Evolutionary conservation across 2,888 invertebrate genomes (phyloP).

Genomic region (Globia sparganii): DNA sequence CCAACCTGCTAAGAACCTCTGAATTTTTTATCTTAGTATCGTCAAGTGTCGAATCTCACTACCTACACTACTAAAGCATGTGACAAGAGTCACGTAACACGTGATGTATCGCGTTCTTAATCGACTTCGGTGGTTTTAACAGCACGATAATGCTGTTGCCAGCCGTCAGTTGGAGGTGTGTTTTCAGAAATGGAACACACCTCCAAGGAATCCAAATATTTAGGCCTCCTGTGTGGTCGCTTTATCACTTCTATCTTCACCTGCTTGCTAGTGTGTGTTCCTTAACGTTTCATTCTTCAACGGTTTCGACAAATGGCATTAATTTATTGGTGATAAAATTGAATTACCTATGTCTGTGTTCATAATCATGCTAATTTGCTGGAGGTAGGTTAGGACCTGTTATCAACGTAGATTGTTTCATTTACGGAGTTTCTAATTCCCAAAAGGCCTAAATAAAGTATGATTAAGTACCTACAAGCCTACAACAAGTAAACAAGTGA

Average conservation of each 20-base stretch:
- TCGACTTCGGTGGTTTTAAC: slow-evolving; percentile 37
- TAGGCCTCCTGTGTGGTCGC: neutral
- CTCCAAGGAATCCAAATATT: slow-evolving; percentile 2
- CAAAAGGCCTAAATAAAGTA: neutral
- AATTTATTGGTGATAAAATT: slow-evolving; percentile 23
- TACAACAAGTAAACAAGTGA: neutral
- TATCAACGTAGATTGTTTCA: slow-evolving; percentile 21
- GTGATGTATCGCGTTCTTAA: slow-evolving; percentile 46
- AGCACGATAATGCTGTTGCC: slow-evolving; percentile 36
- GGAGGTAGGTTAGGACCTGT: neutral
- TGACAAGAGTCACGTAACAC: slow-evolving; percentile 43
- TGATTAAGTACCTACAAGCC: too few species aligned
- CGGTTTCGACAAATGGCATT: slow-evolving; percentile 15
- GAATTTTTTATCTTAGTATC: slow-evolving; percentile 69
- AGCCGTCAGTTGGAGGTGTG: slow-evolving; percentile 40
- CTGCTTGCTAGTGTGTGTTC: slow-evolving; percentile 11
- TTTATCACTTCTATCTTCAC: slow-evolving; percentile 1
- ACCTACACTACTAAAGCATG: slow-evolving; percentile 30
- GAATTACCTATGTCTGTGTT: neutral
- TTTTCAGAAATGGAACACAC: slow-evolving; percentile 35
- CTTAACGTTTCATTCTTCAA: slow-evolving; percentile 1
- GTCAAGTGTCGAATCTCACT: slow-evolving; percentile 57
- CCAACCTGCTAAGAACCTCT: slow-evolving; percentile 69
- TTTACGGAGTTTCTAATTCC: slow-evolving; percentile 10
- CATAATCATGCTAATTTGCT: slow-evolving; percentile 13